A percentile compares a stretch with the other conserved stretches of the same genome.
These are phyloP conservation scores for Acanthacorydalis orientalis DNA, from an alignment of 2,888 invertebrate genomes.

Conservation along the genomic window DNA sequence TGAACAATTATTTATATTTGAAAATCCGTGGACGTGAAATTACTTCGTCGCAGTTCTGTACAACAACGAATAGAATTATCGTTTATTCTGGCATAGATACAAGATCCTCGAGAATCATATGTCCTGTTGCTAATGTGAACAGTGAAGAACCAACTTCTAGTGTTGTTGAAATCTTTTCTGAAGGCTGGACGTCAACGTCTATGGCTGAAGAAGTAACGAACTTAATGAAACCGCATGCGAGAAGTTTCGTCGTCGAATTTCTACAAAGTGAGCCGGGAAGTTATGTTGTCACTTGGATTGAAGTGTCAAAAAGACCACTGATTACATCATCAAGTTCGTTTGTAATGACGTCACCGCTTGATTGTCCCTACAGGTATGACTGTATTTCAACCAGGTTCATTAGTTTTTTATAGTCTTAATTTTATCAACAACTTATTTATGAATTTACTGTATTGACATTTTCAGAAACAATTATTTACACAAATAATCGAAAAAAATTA, in stretches of 20 bases:
- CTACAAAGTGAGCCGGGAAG: conserved; percentile 54
- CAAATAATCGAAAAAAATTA: no score
- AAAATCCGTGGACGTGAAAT: conserved; percentile 45
- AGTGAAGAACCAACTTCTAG: conserved; percentile 16
- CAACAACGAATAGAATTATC: conserved; percentile 51
- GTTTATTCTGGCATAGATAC: conserved; percentile 55
- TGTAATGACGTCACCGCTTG: conserved; percentile 38
- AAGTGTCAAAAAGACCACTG: conserved; percentile 50
- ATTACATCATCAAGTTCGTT: conserved; percentile 29
- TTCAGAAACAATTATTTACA: no score
- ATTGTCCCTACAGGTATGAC: conserved; percentile 52
- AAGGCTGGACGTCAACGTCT: conserved; percentile 43
- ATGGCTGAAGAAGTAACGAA: conserved; percentile 15
- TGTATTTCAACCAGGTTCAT: not conserved
- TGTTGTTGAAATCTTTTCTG: conserved; percentile 51
- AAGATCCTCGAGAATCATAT: conserved; percentile 43
- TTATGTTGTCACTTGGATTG: conserved; percentile 64
- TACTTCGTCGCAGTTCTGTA: conserved; percentile 33
- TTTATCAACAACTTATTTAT: not conserved
- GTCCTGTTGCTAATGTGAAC: conserved; percentile 34
- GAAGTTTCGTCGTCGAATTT: conserved; percentile 61
- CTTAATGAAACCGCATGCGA: conserved; percentile 36
- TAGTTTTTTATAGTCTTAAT: conserved; percentile 3
- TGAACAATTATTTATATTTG: conserved; percentile 52
- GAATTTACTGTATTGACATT: not conserved